phyloP scores from a whole-genome alignment of 2,113 vertebrate genomes.

The Semnopithecus entellus region DNA sequence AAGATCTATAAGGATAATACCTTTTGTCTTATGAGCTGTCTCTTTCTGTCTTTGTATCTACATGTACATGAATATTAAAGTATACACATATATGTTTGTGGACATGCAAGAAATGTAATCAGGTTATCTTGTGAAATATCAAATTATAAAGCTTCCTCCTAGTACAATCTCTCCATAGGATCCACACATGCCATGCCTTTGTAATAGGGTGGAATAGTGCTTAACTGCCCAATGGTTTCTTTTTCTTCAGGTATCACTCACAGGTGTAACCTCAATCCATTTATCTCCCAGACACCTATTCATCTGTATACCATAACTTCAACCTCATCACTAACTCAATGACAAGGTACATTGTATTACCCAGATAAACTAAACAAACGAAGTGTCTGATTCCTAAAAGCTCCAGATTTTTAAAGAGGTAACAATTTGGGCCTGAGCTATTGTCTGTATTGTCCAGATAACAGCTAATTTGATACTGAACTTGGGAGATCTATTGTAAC shows the following conservation, averaged over 20 bases:
- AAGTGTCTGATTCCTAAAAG: background rate
- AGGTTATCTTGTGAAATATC: background rate
- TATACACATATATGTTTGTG: background rate
- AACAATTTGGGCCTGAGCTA: background rate
- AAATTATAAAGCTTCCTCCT: background rate
- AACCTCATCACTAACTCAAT: background rate
- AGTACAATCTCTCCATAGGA: background rate
- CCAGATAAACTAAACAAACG: conserved; percentile 16
- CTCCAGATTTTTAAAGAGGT: background rate
- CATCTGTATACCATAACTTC: background rate
- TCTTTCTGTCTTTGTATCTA: background rate
- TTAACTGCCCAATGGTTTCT: background rate
- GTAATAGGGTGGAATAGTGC: background rate
- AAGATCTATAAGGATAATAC: background rate
- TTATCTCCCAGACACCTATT: background rate
- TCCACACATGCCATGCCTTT: background rate
- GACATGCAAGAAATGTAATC: background rate
- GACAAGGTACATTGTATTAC: background rate
- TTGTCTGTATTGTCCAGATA: background rate
- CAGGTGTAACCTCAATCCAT: background rate
- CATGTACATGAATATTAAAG: background rate
- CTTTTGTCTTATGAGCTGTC: background rate
- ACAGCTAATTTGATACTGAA: background rate
- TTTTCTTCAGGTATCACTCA: background rate
- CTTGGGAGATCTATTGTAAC: background rate